These are phyloP conservation scores for Pseudomyrmex flavicornis DNA, from an alignment of 1,140 invertebrate species.

Conservation along the genomic window DNA sequence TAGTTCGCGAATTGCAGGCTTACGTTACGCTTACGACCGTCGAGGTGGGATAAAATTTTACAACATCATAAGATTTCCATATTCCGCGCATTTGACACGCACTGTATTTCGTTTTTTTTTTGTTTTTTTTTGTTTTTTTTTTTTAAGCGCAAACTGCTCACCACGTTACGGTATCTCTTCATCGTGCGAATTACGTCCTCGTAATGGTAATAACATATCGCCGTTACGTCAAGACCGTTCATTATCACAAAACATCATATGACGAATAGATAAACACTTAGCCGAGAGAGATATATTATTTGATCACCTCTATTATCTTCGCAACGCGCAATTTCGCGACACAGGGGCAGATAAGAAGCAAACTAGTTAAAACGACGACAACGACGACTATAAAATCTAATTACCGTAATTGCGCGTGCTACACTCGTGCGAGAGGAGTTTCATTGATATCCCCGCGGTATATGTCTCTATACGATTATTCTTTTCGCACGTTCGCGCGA, in stretches of 20 bases:
- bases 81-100: background rate
- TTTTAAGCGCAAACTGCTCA: constrained; percentile 5
- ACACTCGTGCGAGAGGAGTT: constrained; percentile 18
- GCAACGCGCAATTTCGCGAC: constrained; percentile 69
- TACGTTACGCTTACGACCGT: too few species aligned
- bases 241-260: constrained; percentile 45
- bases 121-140: background rate
- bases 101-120: too few species aligned
- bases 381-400: constrained; percentile 69
- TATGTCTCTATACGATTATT: constrained; percentile 10
- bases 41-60: background rate
- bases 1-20: too few species aligned
- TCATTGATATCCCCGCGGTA: constrained; percentile 57
- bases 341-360: constrained; percentile 57
- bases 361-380: constrained; percentile 64
- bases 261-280: constrained; percentile 53
- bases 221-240: constrained; percentile 27
- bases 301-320: constrained; percentile 69
- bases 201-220: constrained; percentile 37
- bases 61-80: background rate
- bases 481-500: constrained; percentile 41
- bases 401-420: constrained; percentile 69
- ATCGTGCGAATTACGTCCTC: constrained; percentile 27
- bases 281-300: constrained; percentile 57
- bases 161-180: constrained; percentile 12